Evolutionary conservation across 2,888 invertebrate genomes (phyloP).

Genomic region (Andricus quercusramuli): DNA sequence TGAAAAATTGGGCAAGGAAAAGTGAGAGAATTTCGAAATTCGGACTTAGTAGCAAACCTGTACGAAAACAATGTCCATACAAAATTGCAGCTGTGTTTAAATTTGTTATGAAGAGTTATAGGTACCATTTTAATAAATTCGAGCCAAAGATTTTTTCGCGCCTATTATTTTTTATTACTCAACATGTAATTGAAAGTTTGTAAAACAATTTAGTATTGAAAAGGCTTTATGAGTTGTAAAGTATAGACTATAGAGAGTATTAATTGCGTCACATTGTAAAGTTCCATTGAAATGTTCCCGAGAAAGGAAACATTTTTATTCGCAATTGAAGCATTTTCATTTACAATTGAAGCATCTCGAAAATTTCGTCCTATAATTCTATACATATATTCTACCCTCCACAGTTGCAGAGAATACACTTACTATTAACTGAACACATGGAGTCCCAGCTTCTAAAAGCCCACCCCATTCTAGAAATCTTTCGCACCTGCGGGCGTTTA

Average conservation of each 20-base stretch:
- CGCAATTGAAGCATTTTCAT: slow-evolving; percentile 16
- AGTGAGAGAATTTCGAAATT: too few species aligned
- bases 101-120: not conserved
- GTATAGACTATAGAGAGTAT: not conserved
- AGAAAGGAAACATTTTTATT: slow-evolving; percentile 10
- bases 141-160: not conserved
- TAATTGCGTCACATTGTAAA: slow-evolving; percentile 1
- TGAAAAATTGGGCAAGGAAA: too few species aligned
- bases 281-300: not conserved
- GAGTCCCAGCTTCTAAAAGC: slow-evolving; percentile 6
- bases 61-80: too few species aligned
- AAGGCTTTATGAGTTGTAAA: not conserved
- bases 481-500: slow-evolving; percentile 37
- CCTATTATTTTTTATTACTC: not conserved
- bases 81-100: not conserved
- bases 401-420: slow-evolving; percentile 1
- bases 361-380: slow-evolving; percentile 5
- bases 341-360: slow-evolving; percentile 12
- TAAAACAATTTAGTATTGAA: not conserved
- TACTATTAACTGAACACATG: slow-evolving; percentile 1
- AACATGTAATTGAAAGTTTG: not conserved
- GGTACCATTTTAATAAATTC: not conserved
- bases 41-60: too few species aligned
- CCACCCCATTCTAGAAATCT: slow-evolving; percentile 21
- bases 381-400: not conserved